Evolutionary conservation across 2,113 vertebrate species (phyloP), one percentile per base, ranked within the genome.

Genomic region (Platichthys stellatus): DNA sequence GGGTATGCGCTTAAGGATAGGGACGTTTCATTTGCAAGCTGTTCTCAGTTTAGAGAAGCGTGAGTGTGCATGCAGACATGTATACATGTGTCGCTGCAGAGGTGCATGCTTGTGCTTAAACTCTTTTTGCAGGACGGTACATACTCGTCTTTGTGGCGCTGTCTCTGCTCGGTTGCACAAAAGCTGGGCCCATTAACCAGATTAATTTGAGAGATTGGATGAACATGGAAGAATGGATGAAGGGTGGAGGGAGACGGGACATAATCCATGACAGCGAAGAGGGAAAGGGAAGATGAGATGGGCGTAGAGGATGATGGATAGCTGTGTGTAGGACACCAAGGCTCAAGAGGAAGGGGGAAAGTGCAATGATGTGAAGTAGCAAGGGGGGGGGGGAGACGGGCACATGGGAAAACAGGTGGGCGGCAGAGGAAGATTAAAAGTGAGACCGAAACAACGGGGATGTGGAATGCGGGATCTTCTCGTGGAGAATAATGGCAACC

Each of bases 201-300:
- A 92, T 94, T 90, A 71, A 88, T 90, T 88, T 86, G 56, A 63
- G 70, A 80, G 83, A 84, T 73, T 80, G 81, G 69, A 89, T 68
- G 72, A 63, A 74, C 2, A 21, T 79, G 68, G 63, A 86, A 76
- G 72, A 70, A 68, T 76, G 49, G 76, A 81, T 84, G 74, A 76
- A 56, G 49, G 47, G 23, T 80, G 66, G 64, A 38, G 21, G 21
- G n/a, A 56, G 54, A 45, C 23, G 14, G 67, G n/a, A 76, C 66
- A 72, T 64, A 76, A 69, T 59, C 43, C 20, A 58, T 65, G 73
- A 80, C 28, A 74, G 78, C 35, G 28, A 66, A 71, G 17, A 78
- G 68, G 35, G 14, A 74, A 74, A 63, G 64, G 63, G 31, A 58
- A 61, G 75, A 86, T 64, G 83, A 76, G 68, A 75, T 24, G 18